A percentile compares a stretch with the other conserved stretches of the same genome.
Conservation (phyloP, 2,888 invertebrate genomes). For the Phoronis australis region DNA sequence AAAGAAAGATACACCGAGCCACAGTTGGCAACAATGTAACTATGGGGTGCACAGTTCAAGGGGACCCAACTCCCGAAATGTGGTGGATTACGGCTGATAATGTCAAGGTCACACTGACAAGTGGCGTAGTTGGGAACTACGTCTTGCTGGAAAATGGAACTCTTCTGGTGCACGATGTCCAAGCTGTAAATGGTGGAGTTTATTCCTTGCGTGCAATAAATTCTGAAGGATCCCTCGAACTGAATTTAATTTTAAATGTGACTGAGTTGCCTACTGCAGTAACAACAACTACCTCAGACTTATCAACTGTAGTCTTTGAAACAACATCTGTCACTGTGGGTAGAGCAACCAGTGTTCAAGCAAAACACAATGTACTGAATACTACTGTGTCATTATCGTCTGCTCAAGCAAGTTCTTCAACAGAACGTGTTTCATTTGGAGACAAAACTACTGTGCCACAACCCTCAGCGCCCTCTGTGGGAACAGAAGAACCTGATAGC, state of each 20-base stretch:
- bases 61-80: slow-evolving; percentile 22
- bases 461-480: too few relatives aligned
- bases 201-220: slow-evolving; percentile 18
- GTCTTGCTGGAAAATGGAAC: slow-evolving; percentile 17
- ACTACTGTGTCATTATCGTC: slow-evolving; percentile 5
- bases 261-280: slow-evolving; percentile 15
- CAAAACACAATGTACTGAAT: slow-evolving; percentile 5
- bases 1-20: slow-evolving; percentile 7
- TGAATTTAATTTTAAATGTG: slow-evolving; percentile 12
- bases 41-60: slow-evolving; percentile 18
- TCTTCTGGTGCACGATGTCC: slow-evolving; percentile 14
- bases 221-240: slow-evolving; percentile 12
- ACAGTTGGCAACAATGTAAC: slow-evolving; percentile 10
- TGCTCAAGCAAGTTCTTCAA: too few relatives aligned
- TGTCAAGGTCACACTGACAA: not conserved
- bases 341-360: slow-evolving; percentile 5
- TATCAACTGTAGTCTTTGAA: slow-evolving; percentile 10
- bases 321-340: slow-evolving; percentile 12
- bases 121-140: slow-evolving; percentile 7
- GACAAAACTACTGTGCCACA: too few relatives aligned
- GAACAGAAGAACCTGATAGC: too few relatives aligned
- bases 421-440: too few relatives aligned
- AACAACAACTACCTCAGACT: slow-evolving; percentile 13
- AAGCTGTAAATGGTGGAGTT: slow-evolving; percentile 12
- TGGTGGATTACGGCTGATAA: slow-evolving; percentile 19